These are phyloP conservation scores for Alligator mississippiensis DNA, from an alignment of 2,113 vertebrate species.

Conservation along the genomic window DNA sequence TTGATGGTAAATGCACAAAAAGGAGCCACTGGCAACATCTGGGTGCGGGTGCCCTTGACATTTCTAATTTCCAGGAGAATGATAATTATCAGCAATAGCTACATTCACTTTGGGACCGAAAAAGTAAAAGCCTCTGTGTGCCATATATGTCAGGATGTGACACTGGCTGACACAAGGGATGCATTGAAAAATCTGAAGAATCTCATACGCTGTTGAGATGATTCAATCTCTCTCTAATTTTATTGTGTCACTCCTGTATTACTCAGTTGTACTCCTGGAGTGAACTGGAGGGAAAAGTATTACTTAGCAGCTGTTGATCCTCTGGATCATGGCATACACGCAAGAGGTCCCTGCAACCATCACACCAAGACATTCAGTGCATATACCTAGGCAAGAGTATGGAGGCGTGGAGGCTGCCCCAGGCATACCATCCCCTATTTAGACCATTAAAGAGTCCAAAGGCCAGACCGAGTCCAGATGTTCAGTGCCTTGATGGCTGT, in stretches of 20 bases:
- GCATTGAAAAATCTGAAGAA: constrained; percentile 43
- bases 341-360: no score
- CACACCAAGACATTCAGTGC: no score
- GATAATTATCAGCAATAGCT: constrained; percentile 69
- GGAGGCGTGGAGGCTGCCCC: no score
- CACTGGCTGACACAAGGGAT: constrained; percentile 34
- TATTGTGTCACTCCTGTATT: background rate
- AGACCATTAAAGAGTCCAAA: no score
- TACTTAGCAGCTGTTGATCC: background rate
- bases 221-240: background rate
- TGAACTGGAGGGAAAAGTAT: background rate
- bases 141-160: constrained; percentile 32
- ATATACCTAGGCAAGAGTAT: no score
- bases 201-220: background rate
- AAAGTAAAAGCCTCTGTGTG: constrained; percentile 64
- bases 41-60: constrained; percentile 65
- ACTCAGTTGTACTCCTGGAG: background rate
- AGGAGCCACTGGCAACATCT: background rate
- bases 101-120: constrained; percentile 36
- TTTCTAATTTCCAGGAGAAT: constrained; percentile 74
- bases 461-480: no score
- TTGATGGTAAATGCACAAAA: background rate
- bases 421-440: no score
- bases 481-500: no score
- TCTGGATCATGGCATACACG: no score